Evolutionary conservation across 2,888 invertebrate genomes (phyloP).

Genomic region (Eristalinus aeneus): DNA sequence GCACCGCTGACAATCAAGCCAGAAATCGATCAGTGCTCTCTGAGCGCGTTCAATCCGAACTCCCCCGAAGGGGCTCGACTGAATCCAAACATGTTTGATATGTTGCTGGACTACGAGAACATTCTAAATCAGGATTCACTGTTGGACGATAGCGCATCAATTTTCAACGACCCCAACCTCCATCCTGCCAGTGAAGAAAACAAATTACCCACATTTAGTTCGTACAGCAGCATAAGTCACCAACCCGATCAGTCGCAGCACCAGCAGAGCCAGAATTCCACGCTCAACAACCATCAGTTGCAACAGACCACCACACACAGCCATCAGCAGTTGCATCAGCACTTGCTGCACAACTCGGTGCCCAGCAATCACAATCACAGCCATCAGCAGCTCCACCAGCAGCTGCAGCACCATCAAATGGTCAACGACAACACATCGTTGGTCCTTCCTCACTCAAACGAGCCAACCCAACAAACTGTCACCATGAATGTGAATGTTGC

Average conservation of each 20-base stretch:
- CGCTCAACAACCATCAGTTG: conserved; percentile 50
- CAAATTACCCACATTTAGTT: conserved; percentile 58
- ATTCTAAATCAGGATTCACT: background rate
- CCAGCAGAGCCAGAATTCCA: conserved; percentile 15
- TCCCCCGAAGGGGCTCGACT: conserved; percentile 89
- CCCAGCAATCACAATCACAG: conserved; percentile 71
- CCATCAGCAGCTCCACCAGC: conserved; percentile 57
- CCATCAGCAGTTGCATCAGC: conserved; percentile 45
- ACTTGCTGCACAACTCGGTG: conserved; percentile 64
- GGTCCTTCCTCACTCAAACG: background rate
- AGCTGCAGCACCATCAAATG: conserved; percentile 41
- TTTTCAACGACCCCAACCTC: conserved; percentile 79
- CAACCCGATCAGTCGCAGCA: conserved; percentile 66
- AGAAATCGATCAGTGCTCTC: conserved; percentile 46
- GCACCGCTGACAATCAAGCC: conserved; percentile 48
- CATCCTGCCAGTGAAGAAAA: conserved; percentile 78
- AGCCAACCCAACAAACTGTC: conserved; percentile 71
- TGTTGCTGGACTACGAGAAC: conserved; percentile 23
- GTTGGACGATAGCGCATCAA: conserved; percentile 75
- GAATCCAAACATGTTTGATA: conserved; percentile 9
- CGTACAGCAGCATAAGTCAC: conserved; percentile 30
- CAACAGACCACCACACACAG: conserved; percentile 50
- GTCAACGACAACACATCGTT: conserved; percentile 17
- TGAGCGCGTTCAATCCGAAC: conserved; percentile 82
- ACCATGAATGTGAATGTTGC: conserved; percentile 79